A percentile compares a stretch with the other conserved stretches of the same genome.
Evolutionary conservation across 2,113 vertebrate species (phyloP).

Genomic region (Poeciliopsis turrubarensis): DNA sequence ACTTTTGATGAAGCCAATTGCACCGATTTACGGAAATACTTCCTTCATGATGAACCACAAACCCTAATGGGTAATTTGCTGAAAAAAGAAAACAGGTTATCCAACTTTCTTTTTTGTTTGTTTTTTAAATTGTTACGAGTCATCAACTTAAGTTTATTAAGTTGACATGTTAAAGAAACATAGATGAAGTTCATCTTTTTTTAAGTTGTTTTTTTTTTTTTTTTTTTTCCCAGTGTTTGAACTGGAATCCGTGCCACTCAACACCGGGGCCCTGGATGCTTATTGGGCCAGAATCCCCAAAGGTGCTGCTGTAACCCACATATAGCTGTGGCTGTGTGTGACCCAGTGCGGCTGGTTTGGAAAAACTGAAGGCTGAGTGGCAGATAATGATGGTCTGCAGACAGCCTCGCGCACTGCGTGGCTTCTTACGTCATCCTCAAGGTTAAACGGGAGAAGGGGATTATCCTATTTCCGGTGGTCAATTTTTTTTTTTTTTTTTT

Average conservation of each 20-base stretch:
- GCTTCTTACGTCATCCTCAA: slow-evolving; percentile 68
- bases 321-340: slow-evolving; percentile 23
- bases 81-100: no score
- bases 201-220: no score
- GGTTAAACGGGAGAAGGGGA: slow-evolving; percentile 60
- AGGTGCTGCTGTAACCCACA: slow-evolving; percentile 67
- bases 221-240: background rate
- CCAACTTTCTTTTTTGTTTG: no score
- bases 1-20: background rate
- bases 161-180: no score
- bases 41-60: background rate
- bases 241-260: background rate
- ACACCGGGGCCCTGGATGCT: slow-evolving; percentile 12
- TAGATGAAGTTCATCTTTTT: no score
- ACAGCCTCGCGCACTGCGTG: slow-evolving; percentile 40
- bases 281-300: slow-evolving; percentile 50
- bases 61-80: background rate
- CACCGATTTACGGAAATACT: background rate
- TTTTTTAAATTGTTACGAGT: no score
- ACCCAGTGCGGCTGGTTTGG: slow-evolving; percentile 26
- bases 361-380: slow-evolving; percentile 11
- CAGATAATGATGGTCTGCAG: slow-evolving; percentile 38
- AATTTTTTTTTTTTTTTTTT: slow-evolving; percentile 1
- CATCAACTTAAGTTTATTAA: no score
- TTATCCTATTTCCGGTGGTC: slow-evolving; percentile 71